Base-by-base conservation (phyloP, 2,797 vertebrate species). In the Enteromius treurensis region DNA sequence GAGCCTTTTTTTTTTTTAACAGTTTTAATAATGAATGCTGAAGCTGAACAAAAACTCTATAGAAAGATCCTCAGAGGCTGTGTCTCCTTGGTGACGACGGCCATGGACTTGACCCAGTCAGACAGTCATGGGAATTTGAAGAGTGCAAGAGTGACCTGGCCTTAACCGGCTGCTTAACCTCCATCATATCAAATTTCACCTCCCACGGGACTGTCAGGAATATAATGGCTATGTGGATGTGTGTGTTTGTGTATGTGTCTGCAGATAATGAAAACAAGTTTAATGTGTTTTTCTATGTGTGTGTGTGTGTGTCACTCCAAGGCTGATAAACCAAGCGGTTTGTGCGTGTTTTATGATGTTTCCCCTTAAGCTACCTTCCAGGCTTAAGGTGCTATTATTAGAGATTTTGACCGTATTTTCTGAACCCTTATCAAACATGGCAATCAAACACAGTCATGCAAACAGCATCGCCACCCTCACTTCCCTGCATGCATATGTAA, bases 21-120 rank as follows among this genome's bases (percentile, higher is more conserved):
- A 55, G 53, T n/a, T n/a, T 55, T 55, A 55, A n/a, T 55, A 4
- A 21, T 74, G 45, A 80, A 17, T 34, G 40, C 15, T 49, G n/a
- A 47, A 37, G 32, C 70, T 83, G n/a, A 49, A 80, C 53, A 58
- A 49, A 65, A 45, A 19, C 26, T 21, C 23, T 23, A 47, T 73
- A 26, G 29, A 60, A 79, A 82, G 9, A 68, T 37, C 53, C 13
- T 81, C 40, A 23, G 23, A 65, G 32, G 14, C 32, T 68, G 49
- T 49, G 77, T 86, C n/a, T 76, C 85, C 85, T 76, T 75, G 85
- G 80, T 83, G 70, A 86, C 19, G 70, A 86, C 14, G 67, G 8
- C 60, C 34, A 23, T 26, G 45, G 60, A 51, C 64, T 79, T 79
- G 76, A 68, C 68, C 68, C 60, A 69, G 49, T 29, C 40, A 13